Evolutionary conservation across 2,797 vertebrate genomes (phyloP).

Genomic region (Euthynnus affinis): DNA sequence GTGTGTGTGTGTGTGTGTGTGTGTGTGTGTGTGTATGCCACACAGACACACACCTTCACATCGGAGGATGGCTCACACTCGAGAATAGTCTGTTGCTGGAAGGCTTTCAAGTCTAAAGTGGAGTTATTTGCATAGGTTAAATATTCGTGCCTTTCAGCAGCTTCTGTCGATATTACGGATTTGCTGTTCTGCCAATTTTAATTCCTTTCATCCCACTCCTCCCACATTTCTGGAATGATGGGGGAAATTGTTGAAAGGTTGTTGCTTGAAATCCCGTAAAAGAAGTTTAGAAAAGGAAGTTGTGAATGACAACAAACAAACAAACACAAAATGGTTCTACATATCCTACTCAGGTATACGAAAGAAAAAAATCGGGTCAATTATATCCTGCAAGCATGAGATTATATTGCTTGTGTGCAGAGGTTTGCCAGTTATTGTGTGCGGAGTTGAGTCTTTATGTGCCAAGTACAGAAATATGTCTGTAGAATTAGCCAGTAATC

Average conservation of each 20-base stretch:
- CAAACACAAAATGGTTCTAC: conserved; percentile 11
- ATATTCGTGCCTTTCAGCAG: conserved; percentile 67
- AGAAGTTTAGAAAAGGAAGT: conserved; percentile 24
- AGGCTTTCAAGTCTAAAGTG: conserved; percentile 73
- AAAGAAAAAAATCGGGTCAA: neutral
- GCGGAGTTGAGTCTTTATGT: conserved; percentile 22
- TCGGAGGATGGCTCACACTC: conserved; percentile 41
- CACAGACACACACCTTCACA: conserved; percentile 37
- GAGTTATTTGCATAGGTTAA: conserved; percentile 78
- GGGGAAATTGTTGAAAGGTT: conserved; percentile 49
- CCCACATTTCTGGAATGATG: conserved; percentile 66
- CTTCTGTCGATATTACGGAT: conserved; percentile 69
- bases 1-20: conserved; percentile 14
- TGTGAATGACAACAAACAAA: conserved; percentile 32
- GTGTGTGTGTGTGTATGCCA: conserved; percentile 22
- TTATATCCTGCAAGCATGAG: conserved; percentile 43
- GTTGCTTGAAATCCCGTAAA: conserved; percentile 44
- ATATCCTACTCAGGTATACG: neutral
- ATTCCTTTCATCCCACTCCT: conserved; percentile 71
- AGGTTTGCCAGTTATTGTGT: conserved; percentile 15
- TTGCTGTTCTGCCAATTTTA: conserved; percentile 73
- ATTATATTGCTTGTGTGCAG: conserved; percentile 31
- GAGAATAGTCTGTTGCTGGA: conserved; percentile 60
- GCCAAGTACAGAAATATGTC: conserved; percentile 4
- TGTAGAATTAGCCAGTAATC: neutral